These are phyloP conservation scores for Tor tambroides DNA, from an alignment of 2,113 vertebrate species.

Conservation along the genomic window DNA sequence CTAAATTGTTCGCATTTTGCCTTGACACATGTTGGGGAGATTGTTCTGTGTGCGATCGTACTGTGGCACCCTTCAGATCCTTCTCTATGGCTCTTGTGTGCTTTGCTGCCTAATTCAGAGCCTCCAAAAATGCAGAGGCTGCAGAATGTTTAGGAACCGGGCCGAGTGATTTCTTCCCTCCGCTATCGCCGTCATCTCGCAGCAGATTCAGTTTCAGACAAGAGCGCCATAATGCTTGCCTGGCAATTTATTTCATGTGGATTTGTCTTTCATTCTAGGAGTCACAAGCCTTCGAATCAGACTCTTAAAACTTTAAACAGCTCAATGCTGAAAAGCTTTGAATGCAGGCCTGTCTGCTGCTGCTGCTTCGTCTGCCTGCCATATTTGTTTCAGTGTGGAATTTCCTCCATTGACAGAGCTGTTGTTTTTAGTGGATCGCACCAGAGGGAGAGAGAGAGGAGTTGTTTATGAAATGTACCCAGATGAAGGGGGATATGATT, in stretches of 20 bases:
- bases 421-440: constrained; percentile 49
- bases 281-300: constrained; percentile 18
- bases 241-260: constrained; percentile 25
- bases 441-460: constrained; percentile 17
- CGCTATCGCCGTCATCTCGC: neutral
- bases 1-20: neutral
- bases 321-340: constrained; percentile 19
- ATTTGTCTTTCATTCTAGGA: constrained; percentile 9
- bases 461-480: constrained; percentile 58
- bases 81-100: neutral
- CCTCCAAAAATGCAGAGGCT: constrained; percentile 11
- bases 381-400: constrained; percentile 60
- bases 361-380: constrained; percentile 56
- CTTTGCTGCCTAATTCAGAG: neutral
- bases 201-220: constrained; percentile 11
- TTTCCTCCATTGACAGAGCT: constrained; percentile 56
- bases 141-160: constrained; percentile 40
- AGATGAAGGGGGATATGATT: constrained; percentile 63
- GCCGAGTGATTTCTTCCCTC: neutral
- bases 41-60: neutral
- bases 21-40: neutral
- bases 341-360: neutral
- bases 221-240: neutral
- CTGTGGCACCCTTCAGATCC: constrained; percentile 11
- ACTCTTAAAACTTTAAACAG: constrained; percentile 13